These are phyloP conservation scores for Amphiprion ocellaris DNA, from an alignment of 2,113 vertebrate species.

Conservation along the genomic window DNA sequence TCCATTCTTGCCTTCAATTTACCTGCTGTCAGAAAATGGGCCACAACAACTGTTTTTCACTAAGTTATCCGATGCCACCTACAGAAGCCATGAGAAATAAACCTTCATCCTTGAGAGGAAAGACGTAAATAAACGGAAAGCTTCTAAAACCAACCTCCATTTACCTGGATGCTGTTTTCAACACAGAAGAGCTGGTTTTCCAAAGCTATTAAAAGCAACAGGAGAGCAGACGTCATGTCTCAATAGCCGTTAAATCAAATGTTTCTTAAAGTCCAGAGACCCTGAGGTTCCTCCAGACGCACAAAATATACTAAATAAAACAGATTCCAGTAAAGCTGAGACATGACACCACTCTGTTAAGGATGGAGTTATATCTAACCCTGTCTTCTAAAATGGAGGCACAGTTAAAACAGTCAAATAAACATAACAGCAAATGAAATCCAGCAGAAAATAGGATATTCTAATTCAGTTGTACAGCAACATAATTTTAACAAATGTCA, in stretches of 20 bases:
- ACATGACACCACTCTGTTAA: background rate
- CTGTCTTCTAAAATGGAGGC: too few species aligned
- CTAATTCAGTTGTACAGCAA: too few species aligned
- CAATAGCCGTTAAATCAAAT: conserved; percentile 20
- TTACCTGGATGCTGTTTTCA: conserved; percentile 52
- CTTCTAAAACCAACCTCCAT: conserved; percentile 53
- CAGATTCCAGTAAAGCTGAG: background rate
- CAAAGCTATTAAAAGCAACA: conserved; percentile 39
- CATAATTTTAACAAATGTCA: background rate
- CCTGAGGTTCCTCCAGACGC: background rate
- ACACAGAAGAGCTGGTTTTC: conserved; percentile 44
- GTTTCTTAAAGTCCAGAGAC: conserved; percentile 24
- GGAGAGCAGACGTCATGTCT: conserved; percentile 21
- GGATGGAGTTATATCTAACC: background rate
- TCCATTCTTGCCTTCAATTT: background rate
- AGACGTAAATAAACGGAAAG: conserved; percentile 70
- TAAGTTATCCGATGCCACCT: background rate
- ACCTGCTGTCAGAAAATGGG: background rate
- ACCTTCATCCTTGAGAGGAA: conserved; percentile 60
- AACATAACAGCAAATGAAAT: too few species aligned
- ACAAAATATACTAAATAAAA: background rate
- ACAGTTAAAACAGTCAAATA: too few species aligned
- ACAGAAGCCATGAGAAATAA: background rate
- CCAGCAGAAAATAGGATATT: too few species aligned
- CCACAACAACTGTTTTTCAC: background rate